Evolutionary conservation across 1,140 invertebrate genomes (phyloP).

Genomic region (Diuraphis noxia): DNA sequence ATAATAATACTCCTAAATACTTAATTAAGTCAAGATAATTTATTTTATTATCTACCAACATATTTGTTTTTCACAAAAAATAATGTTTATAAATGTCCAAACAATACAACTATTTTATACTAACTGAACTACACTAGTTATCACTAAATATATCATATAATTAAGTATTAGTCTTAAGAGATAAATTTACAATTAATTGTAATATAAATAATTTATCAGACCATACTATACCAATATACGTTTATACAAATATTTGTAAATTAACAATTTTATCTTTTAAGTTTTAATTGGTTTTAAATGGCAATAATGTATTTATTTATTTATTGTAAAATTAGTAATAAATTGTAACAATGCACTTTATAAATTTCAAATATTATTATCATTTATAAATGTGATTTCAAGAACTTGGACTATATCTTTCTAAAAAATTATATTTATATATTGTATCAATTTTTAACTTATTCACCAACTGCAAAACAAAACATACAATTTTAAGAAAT

Average conservation of each 20-base stretch:
- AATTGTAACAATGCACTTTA: background rate
- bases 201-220: background rate
- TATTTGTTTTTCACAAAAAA: no score
- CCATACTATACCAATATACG: background rate
- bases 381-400: background rate
- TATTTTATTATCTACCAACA: no score
- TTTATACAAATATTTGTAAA: background rate
- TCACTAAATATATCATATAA: no score
- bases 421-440: background rate
- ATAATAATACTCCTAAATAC: no score
- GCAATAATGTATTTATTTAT: background rate
- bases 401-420: background rate
- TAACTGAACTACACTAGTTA: no score
- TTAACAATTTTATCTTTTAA: background rate
- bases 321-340: background rate
- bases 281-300: background rate
- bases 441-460: background rate
- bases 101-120: no score
- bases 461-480: background rate
- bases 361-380: background rate
- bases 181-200: no score
- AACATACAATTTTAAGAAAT: background rate
- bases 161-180: no score
- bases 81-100: no score
- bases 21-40: no score